Base-by-base conservation (phyloP, 2,797 vertebrate species). In the Eleutherodactylus coqui region DNA sequence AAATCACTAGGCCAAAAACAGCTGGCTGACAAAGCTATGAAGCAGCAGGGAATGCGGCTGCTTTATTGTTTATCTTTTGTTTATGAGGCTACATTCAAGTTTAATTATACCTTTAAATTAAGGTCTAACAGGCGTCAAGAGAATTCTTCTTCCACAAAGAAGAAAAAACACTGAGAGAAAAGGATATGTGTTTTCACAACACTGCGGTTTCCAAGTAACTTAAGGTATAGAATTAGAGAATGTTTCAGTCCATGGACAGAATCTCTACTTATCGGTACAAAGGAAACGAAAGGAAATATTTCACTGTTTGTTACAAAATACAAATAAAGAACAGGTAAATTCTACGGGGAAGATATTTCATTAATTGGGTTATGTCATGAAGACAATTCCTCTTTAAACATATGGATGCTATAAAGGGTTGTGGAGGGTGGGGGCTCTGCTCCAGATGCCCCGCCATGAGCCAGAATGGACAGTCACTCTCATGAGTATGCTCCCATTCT, bases 41-140 rank as follows among this genome's bases (percentile, higher is more conserved):
- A 98, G 97, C 97, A 97, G 97, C 97, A 96, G 97, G 97, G 95
- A 96, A 95, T 82, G 90, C 95, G 94, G 94, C 95, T 94, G 95
- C 94, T 97, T 98, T 97, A 98, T 97, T 97, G 97, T 98, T 98
- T 98, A 98, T 98, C 97, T 98, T 97, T 98, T 98, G 97, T 99
- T 99, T 97, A 98, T 98, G 96, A 97, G 96, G 96, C 95, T 96
- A 96, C 97, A 97, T 98, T 98, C 96, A 96, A 96, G 95, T 98
- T 98, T 98, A 98, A 98, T 99, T 98, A 97, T 96, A 95, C 95
- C 96, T 96, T 96, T 98, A 98, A 98, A 99, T 99, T 99, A 98
- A 98, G 97, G 95, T 96, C 95, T 97, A 99, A 98, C 96, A 97
- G 96, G 97, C 96, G 96, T 95, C 96, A 95, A 93, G 96, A 97